Evolutionary conservation across 2,797 vertebrate species (phyloP).

Genomic region (Hydrophis major): DNA sequence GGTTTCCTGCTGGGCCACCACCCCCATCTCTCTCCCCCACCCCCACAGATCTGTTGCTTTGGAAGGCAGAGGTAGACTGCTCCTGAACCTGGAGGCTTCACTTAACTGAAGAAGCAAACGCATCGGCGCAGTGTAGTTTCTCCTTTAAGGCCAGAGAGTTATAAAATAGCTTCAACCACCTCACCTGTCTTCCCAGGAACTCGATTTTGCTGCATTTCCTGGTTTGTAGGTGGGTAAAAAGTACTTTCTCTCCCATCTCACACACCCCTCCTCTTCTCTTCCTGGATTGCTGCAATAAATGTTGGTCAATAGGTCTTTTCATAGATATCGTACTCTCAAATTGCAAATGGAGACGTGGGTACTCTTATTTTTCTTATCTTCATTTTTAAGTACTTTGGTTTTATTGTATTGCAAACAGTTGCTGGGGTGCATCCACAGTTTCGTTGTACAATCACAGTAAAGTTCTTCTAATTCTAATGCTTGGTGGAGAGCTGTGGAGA

Average conservation of each 20-base stretch:
- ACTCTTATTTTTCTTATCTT: no score
- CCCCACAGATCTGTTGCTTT: background rate
- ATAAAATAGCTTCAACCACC: background rate
- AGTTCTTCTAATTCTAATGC: background rate
- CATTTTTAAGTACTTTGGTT: no score
- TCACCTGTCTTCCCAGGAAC: no score
- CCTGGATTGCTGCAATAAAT: background rate
- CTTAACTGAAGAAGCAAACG: background rate
- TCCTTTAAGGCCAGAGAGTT: background rate
- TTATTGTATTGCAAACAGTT: no score
- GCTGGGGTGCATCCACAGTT: no score
- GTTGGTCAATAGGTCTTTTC: background rate
- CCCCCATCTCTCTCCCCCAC: fast-evolving
- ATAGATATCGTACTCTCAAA: no score
- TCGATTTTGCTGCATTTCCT: background rate
- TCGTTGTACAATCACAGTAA: no score
- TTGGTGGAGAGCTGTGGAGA: background rate
- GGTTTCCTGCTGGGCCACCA: background rate
- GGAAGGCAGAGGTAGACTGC: background rate
- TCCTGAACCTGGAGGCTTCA: background rate
- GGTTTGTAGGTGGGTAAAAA: background rate
- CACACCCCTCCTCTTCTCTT: background rate
- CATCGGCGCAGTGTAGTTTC: background rate
- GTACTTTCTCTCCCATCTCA: background rate
- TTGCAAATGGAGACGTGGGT: no score